These are phyloP conservation scores for Pterocles burchelli DNA, from an alignment of 2,113 vertebrate genomes.

Conservation along the genomic window DNA sequence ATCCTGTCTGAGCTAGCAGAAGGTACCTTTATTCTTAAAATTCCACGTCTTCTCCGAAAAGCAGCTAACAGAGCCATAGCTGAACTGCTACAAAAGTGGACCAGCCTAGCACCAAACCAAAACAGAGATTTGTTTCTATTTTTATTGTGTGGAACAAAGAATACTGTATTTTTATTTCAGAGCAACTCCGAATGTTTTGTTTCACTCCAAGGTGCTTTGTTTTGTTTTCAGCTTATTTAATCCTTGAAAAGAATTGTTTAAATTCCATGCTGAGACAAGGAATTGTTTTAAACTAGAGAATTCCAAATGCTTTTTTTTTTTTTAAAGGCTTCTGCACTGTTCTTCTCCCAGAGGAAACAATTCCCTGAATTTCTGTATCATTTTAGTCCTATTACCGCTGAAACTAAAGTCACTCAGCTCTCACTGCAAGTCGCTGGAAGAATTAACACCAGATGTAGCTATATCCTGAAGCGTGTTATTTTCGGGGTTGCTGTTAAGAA, in stretches of 20 bases:
- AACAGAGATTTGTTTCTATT: background rate
- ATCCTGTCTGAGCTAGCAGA: background rate
- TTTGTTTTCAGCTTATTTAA: background rate
- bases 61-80: background rate
- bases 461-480: background rate
- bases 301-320: background rate
- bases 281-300: background rate
- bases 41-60: background rate
- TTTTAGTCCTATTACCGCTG: background rate
- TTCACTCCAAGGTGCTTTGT: slow-evolving; percentile 1
- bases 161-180: background rate
- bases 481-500: background rate
- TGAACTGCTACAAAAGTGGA: background rate
- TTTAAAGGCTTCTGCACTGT: background rate
- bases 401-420: background rate
- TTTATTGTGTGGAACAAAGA: background rate
- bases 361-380: slow-evolving; percentile 22
- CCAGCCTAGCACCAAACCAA: background rate
- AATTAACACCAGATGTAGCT: slow-evolving; percentile 31
- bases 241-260: background rate
- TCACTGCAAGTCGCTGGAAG: background rate
- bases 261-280: background rate
- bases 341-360: background rate
- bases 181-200: background rate
- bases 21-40: background rate